Evolutionary conservation across 2,113 vertebrate genomes (phyloP), one percentile per base, ranked within the genome.

Genomic region (Hassar affinis): DNA sequence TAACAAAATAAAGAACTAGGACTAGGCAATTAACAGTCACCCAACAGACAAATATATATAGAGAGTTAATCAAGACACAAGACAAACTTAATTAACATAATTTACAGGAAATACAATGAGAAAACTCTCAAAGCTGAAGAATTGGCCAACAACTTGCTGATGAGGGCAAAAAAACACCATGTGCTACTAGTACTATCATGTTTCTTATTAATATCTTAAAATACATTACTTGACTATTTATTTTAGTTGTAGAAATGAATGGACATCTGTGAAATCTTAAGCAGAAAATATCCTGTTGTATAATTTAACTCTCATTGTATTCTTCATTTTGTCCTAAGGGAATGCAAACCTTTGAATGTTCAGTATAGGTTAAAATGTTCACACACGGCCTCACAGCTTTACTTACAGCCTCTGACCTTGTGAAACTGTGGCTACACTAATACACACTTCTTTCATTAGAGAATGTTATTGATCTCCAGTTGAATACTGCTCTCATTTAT

Each of bases 401-500:
- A 35, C 9, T 38, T 2, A 68, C 11, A 0, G 9, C 10, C 18
- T 22, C 1, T 12, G 64, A 11, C n/a, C n/a, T n/a, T n/a, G n/a
- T n/a, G 66, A 42, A 42, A 42, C 38, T 42, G 38, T 71, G 22
- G 20, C 38, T 45, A 71, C 68, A 45, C 20, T n/a, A 14, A 4
- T 22, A 14, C 22, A 45, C 11, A 14, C 11, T 22, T 45, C 38
- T 42, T 69, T n/a, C 45, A 45, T 45, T 71, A n/a, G 38, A 71
- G 38, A 2, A 71, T 12, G 4, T 6, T 71, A 71, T 47, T 71
- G 68, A 71, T 45, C 68, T 71, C 38, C 5, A 45, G 20, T 5
- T 71, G 38, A n/a, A 71, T 22, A 14, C 68, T 71, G 38, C 68
- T 71, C 22, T 71, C 68, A 71, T 45, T 71, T 71, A 71, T 45